Percentiles rank a stretch among this genome's conserved stretches.
Evolutionary conservation across 2,888 invertebrate species (phyloP).

Genomic region (Tigriopus californicus): DNA sequence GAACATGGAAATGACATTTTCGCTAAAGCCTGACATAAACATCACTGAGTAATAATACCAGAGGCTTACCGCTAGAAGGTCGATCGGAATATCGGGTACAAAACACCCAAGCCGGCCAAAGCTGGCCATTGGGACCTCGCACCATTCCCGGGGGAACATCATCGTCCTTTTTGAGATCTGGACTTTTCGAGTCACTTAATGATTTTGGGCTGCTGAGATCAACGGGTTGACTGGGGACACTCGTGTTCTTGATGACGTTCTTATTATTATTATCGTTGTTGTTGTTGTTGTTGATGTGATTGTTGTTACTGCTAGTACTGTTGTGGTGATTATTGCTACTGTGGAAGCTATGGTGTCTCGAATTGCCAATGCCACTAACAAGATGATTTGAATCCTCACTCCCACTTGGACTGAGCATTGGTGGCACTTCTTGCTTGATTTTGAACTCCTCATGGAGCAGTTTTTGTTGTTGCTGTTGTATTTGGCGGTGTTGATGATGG

Average conservation of each 20-base stretch:
- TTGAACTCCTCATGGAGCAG: no score
- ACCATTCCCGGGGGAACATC: slow-evolving; percentile 16
- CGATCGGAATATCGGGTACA: slow-evolving; percentile 68
- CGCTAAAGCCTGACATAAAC: no score
- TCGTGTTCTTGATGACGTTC: background rate
- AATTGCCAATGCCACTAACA: background rate
- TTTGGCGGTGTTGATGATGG: no score
- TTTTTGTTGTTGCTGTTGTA: no score
- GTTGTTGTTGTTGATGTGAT: slow-evolving; percentile 3
- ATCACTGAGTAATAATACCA: no score
- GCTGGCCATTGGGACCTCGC: slow-evolving; percentile 14
- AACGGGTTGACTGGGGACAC: background rate
- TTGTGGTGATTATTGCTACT: background rate
- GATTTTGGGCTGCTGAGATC: no score
- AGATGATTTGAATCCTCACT: background rate
- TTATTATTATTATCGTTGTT: background rate
- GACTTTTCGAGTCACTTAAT: no score
- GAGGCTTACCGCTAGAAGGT: slow-evolving; percentile 26
- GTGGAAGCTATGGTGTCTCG: slow-evolving; percentile 3
- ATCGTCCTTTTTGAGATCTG: slow-evolving; percentile 1
- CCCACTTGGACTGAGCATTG: background rate
- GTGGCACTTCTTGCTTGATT: no score
- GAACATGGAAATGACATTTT: no score
- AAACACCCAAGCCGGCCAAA: slow-evolving; percentile 92
- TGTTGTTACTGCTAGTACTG: background rate